Evolutionary conservation across 2,888 invertebrate genomes (phyloP).

Genomic region (Diaprepes abbreviatus): DNA sequence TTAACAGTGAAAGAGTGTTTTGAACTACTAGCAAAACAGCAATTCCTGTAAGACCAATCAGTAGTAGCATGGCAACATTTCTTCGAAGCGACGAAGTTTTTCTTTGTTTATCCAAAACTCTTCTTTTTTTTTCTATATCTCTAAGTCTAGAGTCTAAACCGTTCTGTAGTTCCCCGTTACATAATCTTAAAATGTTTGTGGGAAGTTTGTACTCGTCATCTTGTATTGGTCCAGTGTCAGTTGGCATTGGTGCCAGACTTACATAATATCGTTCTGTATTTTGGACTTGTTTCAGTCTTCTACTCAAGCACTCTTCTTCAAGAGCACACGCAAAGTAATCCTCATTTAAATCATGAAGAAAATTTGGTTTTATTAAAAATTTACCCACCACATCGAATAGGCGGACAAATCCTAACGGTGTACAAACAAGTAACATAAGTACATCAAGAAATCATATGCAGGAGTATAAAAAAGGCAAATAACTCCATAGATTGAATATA

Average conservation of each 20-base stretch:
- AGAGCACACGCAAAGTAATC: slow-evolving; percentile 88
- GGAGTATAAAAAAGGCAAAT: slow-evolving; percentile 96
- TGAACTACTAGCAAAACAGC: slow-evolving; percentile 93
- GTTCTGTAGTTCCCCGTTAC: slow-evolving; percentile 78
- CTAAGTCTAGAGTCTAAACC: slow-evolving; percentile 75
- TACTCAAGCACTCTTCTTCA: slow-evolving; percentile 86
- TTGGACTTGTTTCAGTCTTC: slow-evolving; percentile 76
- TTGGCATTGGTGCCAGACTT: slow-evolving; percentile 67
- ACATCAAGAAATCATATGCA: slow-evolving; percentile 98
- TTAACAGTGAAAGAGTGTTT: slow-evolving; percentile 91
- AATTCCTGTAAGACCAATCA: slow-evolving; percentile 88
- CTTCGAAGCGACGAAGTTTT: slow-evolving; percentile 89
- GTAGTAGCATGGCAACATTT: slow-evolving; percentile 89
- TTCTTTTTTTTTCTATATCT: slow-evolving; percentile 68
- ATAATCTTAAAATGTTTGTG: slow-evolving; percentile 72
- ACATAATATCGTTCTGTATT: slow-evolving; percentile 50
- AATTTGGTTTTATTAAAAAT: slow-evolving; percentile 93
- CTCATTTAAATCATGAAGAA: slow-evolving; percentile 91
- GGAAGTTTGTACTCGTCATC: slow-evolving; percentile 69
- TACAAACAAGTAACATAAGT: slow-evolving; percentile 92
- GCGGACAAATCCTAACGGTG: slow-evolving; percentile 95
- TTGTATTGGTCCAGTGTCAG: slow-evolving; percentile 55
- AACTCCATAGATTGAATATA: slow-evolving; percentile 89
- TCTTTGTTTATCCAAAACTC: slow-evolving; percentile 78
- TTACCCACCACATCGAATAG: slow-evolving; percentile 95